phyloP scores from a whole-genome alignment of 2,888 invertebrate species.

The Chymomyza procnemis region DNA sequence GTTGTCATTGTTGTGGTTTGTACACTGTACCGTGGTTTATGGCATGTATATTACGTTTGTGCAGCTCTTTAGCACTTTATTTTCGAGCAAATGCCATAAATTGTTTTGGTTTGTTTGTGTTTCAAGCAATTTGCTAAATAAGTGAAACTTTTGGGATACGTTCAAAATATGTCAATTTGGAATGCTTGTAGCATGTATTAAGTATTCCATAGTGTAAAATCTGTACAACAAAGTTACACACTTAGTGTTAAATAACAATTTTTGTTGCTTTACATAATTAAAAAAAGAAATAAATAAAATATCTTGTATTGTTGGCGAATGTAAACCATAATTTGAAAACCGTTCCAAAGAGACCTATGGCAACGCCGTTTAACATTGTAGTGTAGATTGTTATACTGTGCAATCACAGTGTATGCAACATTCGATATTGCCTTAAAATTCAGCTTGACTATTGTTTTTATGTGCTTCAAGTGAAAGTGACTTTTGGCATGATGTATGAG shows the following conservation, averaged over 20 bases:
- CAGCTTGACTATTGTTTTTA: constrained; percentile 27
- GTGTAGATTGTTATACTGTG: too few relatives aligned
- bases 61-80: background rate
- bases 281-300: too few relatives aligned
- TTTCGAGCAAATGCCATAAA: background rate
- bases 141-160: background rate
- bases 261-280: too few relatives aligned
- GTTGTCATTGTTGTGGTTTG: background rate
- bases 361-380: too few relatives aligned
- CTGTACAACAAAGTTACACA: too few relatives aligned
- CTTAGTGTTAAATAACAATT: too few relatives aligned
- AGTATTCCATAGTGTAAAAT: too few relatives aligned
- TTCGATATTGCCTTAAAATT: background rate
- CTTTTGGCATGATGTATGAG: constrained; percentile 27
- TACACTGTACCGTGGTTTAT: background rate
- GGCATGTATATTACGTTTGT: background rate
- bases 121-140: background rate
- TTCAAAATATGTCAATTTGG: background rate
- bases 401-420: background rate
- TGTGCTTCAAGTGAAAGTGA: constrained; percentile 38
- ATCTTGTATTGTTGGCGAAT: too few relatives aligned
- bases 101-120: background rate
- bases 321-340: too few relatives aligned
- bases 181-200: background rate
- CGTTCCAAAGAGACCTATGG: too few relatives aligned